phyloP scores from a whole-genome alignment of 2,113 vertebrate species.

The Oncorhynchus clarkii region DNA sequence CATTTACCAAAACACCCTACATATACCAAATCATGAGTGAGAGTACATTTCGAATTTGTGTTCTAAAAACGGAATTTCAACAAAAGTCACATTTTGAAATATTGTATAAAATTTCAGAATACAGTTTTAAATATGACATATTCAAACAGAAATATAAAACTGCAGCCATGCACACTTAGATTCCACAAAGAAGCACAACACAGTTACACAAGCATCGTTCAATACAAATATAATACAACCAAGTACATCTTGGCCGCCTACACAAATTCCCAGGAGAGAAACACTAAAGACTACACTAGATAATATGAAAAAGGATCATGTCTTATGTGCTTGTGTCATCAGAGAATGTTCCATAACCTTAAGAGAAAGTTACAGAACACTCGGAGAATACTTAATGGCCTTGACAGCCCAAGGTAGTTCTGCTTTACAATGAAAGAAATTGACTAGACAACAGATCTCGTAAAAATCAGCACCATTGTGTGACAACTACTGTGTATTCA shows the following conservation, averaged over 20 bases:
- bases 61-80: too few species aligned
- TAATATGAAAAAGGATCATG: conserved; percentile 34
- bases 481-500: conserved; percentile 35
- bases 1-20: not conserved
- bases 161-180: conserved; percentile 41
- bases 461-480: conserved; percentile 54
- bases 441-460: not conserved
- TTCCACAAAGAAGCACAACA: conserved; percentile 40
- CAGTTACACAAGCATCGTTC: conserved; percentile 22
- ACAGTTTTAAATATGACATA: not conserved
- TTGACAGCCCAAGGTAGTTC: not conserved
- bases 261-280: not conserved
- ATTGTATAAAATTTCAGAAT: conserved; percentile 22
- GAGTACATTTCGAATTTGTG: conserved; percentile 11
- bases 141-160: conserved; percentile 11
- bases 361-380: not conserved
- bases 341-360: conserved; percentile 2
- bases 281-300: not conserved
- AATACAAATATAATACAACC: conserved; percentile 33
- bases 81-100: not conserved
- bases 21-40: not conserved
- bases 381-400: not conserved
- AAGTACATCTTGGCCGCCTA: not conserved
- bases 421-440: conserved; percentile 24
- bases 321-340: conserved; percentile 46